These are phyloP conservation scores for Meliscaeva auricollis DNA, from an alignment of 2,888 invertebrate genomes.

Conservation along the genomic window DNA sequence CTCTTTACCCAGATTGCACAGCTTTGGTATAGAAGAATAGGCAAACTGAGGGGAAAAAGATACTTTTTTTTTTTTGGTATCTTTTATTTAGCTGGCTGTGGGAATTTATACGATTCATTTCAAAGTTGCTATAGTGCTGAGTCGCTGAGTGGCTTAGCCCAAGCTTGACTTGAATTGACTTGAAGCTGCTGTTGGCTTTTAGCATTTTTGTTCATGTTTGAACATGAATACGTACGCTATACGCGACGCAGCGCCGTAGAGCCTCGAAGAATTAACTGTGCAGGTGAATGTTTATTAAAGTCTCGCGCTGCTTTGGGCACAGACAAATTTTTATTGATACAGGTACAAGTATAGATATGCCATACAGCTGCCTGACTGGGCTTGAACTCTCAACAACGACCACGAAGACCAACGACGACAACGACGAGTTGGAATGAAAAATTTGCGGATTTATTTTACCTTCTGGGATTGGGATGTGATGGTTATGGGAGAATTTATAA, in stretches of 20 bases:
- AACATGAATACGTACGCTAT: conserved; percentile 70
- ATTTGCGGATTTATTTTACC: conserved; percentile 65
- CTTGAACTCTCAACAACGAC: not conserved
- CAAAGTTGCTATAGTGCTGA: conserved; percentile 28
- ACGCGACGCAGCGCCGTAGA: no score
- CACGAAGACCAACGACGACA: not conserved
- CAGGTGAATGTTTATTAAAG: conserved; percentile 55
- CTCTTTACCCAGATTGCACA: conserved; percentile 59
- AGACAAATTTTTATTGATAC: conserved; percentile 44
- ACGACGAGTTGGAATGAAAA: conserved; percentile 67
- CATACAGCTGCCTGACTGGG: conserved; percentile 4
- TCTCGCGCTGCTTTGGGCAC: conserved; percentile 25
- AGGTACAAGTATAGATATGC: conserved; percentile 14
- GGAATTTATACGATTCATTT: conserved; percentile 72
- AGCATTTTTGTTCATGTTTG: conserved; percentile 73
- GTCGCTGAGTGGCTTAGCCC: not conserved
- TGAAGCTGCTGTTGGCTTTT: conserved; percentile 58
- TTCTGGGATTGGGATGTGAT: not conserved
- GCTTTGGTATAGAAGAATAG: not conserved
- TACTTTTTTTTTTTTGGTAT: conserved; percentile 25
- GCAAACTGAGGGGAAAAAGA: not conserved
- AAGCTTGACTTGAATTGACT: conserved; percentile 5
- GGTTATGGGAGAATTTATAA: conserved; percentile 55
- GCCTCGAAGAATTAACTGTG: conserved; percentile 39
- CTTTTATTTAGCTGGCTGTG: conserved; percentile 60